Evolutionary conservation across 2,113 vertebrate species (phyloP), one percentile per base, ranked within the genome.

Genomic region (Poeciliopsis turrubarensis): DNA sequence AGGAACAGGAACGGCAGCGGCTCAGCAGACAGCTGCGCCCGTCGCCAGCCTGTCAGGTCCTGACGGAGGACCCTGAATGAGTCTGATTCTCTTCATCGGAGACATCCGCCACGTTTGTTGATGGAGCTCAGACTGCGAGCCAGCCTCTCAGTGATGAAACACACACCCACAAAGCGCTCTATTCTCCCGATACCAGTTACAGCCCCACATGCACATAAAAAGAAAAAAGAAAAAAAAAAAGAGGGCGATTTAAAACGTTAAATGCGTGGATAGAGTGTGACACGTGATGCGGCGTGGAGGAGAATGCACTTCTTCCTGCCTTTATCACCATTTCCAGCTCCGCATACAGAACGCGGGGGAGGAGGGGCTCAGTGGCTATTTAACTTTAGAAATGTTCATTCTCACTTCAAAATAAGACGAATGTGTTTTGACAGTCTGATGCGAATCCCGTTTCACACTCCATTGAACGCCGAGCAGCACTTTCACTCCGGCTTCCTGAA

Each of bases 21-120:
- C 70, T 78, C 44, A 17, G 65, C 78, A 80, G 63, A 82, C 78
- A 77, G 78, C 74, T 76, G 81, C 8, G 12, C 61, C 67, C 73
- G 79, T 63, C 76, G 79, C 54, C 69, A 54, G 65, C 27, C 29
- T 31, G 82, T 57, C 75, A 47, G 66, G 39, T 47, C 64, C 51
- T 1, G 51, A 70, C 60, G 70, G 81, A 76, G 47, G 37, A 82
- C 72, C 72, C 57, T 13, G 60, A 62, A 82, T 83, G 75, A 47
- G 73, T 85, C 76, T 71, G 69, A 87, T 89, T 79, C 67, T 65
- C 83, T 77, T 44, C 81, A 89, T 90, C 88, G 87, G 88, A 89
- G 73, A 84, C 86, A 87, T 86, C 71, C 73, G 62, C 68, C 54
- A 29, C 63, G 34, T 86, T 87, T 85, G 86, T 83, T 54, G 80